Percentiles rank a stretch among this genome's conserved stretches.
Conservation (phyloP, 2,113 vertebrate genomes). For the Thoracochromis brauschi region DNA sequence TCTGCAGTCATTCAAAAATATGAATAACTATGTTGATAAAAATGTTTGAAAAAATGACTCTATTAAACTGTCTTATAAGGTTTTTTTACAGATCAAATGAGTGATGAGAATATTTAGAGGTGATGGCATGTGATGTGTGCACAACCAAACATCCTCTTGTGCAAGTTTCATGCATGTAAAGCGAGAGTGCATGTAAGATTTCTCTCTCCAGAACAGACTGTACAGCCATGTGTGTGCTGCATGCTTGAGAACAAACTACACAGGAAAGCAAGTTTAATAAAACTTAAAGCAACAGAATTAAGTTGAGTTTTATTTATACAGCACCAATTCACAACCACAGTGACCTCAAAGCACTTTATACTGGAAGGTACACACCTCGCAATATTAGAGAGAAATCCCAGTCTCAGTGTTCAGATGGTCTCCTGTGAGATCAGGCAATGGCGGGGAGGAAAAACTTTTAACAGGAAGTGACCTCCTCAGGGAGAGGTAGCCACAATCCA, state of each 20-base stretch:
- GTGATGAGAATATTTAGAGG: background rate
- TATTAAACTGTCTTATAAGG: fast-evolving
- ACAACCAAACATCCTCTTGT: background rate
- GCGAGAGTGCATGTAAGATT: background rate
- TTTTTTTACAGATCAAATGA: background rate
- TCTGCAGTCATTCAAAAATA: background rate
- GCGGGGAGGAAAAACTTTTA: background rate
- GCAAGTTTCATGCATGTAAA: background rate
- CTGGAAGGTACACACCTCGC: fast-evolving
- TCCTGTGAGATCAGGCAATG: background rate
- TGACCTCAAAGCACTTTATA: background rate
- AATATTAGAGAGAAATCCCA: background rate
- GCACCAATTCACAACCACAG: fast-evolving
- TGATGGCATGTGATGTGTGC: background rate
- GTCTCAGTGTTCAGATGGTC: fast-evolving
- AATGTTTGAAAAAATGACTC: background rate
- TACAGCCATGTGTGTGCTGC: background rate
- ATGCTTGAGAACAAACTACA: background rate
- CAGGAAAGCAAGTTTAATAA: background rate
- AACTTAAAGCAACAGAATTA: no score
- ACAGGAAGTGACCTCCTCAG: background rate
- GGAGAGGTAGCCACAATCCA: background rate
- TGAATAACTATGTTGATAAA: background rate
- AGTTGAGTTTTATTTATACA: no score
- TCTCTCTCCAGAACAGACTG: background rate